Evolutionary conservation across 2,888 invertebrate genomes (phyloP), one percentile per base, ranked within the genome.

Genomic region (Chirona hameri): DNA sequence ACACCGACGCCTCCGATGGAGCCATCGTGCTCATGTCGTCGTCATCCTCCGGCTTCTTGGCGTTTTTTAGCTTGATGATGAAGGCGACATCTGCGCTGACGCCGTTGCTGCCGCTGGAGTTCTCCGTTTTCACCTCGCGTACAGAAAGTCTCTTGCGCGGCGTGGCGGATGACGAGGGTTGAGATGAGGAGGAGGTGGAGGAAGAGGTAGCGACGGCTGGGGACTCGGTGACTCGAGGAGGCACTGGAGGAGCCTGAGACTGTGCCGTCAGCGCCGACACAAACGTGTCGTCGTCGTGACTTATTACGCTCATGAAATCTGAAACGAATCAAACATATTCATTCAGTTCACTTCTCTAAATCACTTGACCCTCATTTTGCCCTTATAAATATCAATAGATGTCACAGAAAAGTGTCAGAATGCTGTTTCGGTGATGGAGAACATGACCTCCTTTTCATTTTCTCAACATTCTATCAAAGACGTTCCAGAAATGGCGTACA

Each of bases 21-120:
- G 76, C 76, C 57, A 84, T 83, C 18, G 84, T 82, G 83, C 84
- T 84, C 52, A 85, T 84, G 48, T 84, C 85, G 24, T 84, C 85
- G 69, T 84, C 84, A 7, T 84, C 81, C n/a, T 82, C 82, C 57
- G 83, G 82, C 81, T 84, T 84, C 69, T 83, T 84, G 46, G 81
- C 69, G 24, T 76, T 27, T 10, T 76, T 76, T 27, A 85, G 83
- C 57, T 82, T 82, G 80, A 85, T 84, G 31, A 85, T 84, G 84
- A 84, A 85, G 29, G 85, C 82, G 55, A 84, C 85, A 52, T 85
- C 85, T 18, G 81, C 83, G 31, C 76, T 76, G 21, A 76, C 21
- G 9, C 46, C 76, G 24, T 46, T 46, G 76, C 46, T 76, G 72
- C 39, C 39, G 39, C 72, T 31, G 39, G 76, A 12, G 24, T 39